Evolutionary conservation across 2,113 vertebrate genomes (phyloP).

Genomic region (Xenopus tropicalis): DNA sequence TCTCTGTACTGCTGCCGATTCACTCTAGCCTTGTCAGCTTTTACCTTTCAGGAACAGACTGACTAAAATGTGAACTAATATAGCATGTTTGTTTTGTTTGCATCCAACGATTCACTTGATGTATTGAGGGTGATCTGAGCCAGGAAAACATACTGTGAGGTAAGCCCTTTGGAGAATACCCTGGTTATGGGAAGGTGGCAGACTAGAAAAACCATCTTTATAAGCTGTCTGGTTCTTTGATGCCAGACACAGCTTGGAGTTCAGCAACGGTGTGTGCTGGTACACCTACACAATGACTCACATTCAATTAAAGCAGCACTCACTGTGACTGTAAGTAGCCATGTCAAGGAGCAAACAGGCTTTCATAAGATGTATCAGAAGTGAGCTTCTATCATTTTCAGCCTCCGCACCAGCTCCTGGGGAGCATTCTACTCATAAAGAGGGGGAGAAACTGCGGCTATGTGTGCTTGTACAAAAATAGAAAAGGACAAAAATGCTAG

Average conservation of each 20-base stretch:
- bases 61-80: too few species aligned
- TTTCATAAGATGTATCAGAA: conserved; percentile 26
- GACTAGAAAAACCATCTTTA: neutral
- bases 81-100: too few species aligned
- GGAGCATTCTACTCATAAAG: neutral
- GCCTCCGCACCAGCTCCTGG: conserved; percentile 18
- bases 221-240: neutral
- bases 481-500: neutral
- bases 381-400: conserved; percentile 28
- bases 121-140: too few species aligned
- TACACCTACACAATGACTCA: conserved; percentile 33
- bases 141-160: too few species aligned
- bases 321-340: conserved; percentile 36
- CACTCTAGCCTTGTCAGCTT: neutral
- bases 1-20: neutral
- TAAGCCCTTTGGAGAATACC: neutral
- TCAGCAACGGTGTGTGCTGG: conserved; percentile 1
- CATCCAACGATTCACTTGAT: too few species aligned
- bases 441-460: conserved; percentile 4
- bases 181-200: neutral
- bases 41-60: neutral
- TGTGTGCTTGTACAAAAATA: neutral
- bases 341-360: conserved; percentile 34
- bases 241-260: neutral
- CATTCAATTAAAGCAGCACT: conserved; percentile 23